Percentiles rank a stretch among this genome's conserved stretches.
Conservation (phyloP, 2,797 vertebrate genomes). For the Clarias pachynema region DNA sequence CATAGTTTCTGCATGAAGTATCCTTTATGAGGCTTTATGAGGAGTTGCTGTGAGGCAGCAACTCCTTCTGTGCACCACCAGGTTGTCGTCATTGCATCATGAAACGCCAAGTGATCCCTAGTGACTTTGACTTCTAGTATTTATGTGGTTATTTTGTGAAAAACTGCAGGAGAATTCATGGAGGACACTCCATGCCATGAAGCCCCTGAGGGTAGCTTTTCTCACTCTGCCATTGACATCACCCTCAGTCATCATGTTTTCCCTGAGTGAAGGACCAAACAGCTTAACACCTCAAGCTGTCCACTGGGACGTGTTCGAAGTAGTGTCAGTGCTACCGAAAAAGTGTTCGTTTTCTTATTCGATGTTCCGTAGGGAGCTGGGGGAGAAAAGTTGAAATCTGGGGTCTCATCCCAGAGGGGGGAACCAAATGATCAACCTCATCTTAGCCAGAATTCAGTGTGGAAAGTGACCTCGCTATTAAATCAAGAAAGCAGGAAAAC, state of each 20-base stretch:
- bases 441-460: conserved; percentile 20
- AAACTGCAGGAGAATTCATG: conserved; percentile 4
- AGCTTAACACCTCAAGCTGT: conserved; percentile 32
- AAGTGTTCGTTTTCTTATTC: conserved; percentile 20
- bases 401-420: conserved; percentile 27
- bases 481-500: conserved; percentile 43
- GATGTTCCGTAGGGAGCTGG: conserved; percentile 8
- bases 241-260: conserved; percentile 36
- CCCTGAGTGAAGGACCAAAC: not conserved
- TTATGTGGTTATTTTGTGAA: conserved; percentile 16
- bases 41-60: not conserved
- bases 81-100: not conserved
- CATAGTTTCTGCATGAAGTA: not conserved
- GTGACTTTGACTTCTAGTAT: conserved; percentile 1
- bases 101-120: not conserved
- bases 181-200: not conserved
- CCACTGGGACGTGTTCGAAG: conserved; percentile 12
- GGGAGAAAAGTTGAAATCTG: conserved; percentile 5
- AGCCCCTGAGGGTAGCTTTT: not conserved
- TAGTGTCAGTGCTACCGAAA: conserved; percentile 35
- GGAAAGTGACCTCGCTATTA: conserved; percentile 44
- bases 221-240: not conserved
- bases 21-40: too few relatives aligned
- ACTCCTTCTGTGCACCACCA: not conserved
- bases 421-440: conserved; percentile 18